Evolutionary conservation across 1,140 invertebrate genomes (phyloP).

Genomic region (Andrena cerasifolii): DNA sequence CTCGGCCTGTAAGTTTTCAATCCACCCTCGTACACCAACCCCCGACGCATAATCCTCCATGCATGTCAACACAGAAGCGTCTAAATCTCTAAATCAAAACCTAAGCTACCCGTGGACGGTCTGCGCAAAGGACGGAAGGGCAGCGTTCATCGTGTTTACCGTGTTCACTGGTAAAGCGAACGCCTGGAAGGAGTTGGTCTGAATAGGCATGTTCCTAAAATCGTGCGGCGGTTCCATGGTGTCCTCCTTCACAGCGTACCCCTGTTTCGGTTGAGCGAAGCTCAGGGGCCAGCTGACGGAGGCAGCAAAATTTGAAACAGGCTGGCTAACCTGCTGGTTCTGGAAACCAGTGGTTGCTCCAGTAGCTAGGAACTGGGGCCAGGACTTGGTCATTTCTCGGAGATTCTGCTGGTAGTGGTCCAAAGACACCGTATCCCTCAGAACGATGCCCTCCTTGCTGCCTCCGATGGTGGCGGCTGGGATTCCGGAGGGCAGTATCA

Average conservation of each 20-base stretch:
- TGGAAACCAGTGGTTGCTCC: not conserved
- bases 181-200: constrained; percentile 32
- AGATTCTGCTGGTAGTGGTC: constrained; percentile 75
- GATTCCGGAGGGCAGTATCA: constrained; percentile 45
- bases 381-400: constrained; percentile 72
- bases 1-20: too few species aligned
- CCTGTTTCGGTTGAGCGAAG: constrained; percentile 60
- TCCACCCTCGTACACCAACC: not conserved
- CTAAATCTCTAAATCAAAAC: not conserved
- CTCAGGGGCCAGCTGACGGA: constrained; percentile 34
- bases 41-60: constrained; percentile 19
- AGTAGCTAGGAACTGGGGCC: constrained; percentile 57
- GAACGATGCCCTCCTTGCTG: constrained; percentile 65
- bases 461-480: constrained; percentile 60
- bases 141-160: not conserved
- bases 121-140: not conserved
- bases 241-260: constrained; percentile 70
- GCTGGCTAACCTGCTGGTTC: not conserved
- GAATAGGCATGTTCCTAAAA: constrained; percentile 61
- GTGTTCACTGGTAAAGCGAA: not conserved
- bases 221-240: constrained; percentile 59
- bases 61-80: constrained; percentile 10
- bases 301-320: not conserved
- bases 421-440: constrained; percentile 69
- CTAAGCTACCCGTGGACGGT: constrained; percentile 16